Evolutionary conservation across 2,888 invertebrate species (phyloP), one percentile per base, ranked within the genome.

Genomic region (Agonopterix alstromeriana): DNA sequence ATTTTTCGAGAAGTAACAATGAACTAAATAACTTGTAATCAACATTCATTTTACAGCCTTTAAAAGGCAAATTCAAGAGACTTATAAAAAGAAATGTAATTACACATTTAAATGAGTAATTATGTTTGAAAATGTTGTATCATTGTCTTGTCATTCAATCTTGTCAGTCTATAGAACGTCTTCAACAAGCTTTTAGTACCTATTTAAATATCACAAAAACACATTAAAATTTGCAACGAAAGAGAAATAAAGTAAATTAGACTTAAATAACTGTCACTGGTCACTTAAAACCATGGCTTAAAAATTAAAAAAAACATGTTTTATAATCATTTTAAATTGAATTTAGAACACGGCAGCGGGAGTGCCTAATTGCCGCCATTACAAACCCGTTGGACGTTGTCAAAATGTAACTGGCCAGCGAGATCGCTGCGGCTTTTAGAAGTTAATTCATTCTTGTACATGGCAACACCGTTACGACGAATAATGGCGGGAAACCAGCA

Each of bases 331-430:
- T 56, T 55, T 57, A 54, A 59, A 61, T 57, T 61, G 52, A 63
- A 64, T 63, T 62, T 63, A 59, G 58, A 62, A 57, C 55, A 58
- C 54, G 52, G 53, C 53, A 51, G 53, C 48, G 50, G 50, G 48
- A 46, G 51, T 14, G 43, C 52, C 50, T 67, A 70, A 72, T 69
- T 67, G 57, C 60, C 45, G 47, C 57, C 55, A 63, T 67, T 67
- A 70, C 51, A 45, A 35, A 51, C 54, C 54, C 53, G 53, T 47
- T 46, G 48, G 49, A 36, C 45, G 56, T 59, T 63, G 60, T 63
- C 64, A 63, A 63, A 53, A 47, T 43, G 61, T 58, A 53, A 56
- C 52, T 47, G 50, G 61, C 55, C 58, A 50, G 43, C 48, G 48
- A 56, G 53, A 48, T 49, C 49, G 54, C 51, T 58, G 57, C 42